Evolutionary conservation across 1,140 invertebrate genomes (phyloP).

Genomic region (Drosophila malerkotliana): DNA sequence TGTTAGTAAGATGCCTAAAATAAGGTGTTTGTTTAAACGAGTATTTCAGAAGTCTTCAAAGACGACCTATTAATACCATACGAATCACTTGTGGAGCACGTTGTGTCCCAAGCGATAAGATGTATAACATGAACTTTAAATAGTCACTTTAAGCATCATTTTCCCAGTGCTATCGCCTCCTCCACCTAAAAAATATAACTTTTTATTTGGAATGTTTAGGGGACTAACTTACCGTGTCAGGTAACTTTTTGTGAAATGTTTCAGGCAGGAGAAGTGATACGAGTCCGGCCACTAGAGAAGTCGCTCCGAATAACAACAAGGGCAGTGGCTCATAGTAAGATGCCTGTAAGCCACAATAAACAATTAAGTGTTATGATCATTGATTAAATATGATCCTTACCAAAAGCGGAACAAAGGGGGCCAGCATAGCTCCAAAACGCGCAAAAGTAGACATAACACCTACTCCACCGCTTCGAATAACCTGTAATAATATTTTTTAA

Average conservation of each 20-base stretch:
- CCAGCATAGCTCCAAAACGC: slow-evolving; percentile 86
- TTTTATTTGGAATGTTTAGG: background rate
- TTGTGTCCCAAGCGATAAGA: background rate
- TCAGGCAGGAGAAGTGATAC: slow-evolving; percentile 86
- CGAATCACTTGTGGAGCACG: too few species aligned
- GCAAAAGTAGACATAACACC: slow-evolving; percentile 87
- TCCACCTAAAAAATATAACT: slow-evolving; percentile 37
- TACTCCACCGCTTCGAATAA: slow-evolving; percentile 85
- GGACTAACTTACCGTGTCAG: slow-evolving; percentile 84
- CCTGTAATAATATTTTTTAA: slow-evolving; percentile 39
- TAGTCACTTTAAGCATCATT: slow-evolving; percentile 2
- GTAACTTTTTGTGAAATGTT: slow-evolving; percentile 86
- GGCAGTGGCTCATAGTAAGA: slow-evolving; percentile 85
- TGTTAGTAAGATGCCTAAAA: background rate
- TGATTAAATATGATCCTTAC: slow-evolving; percentile 66
- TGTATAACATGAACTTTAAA: background rate
- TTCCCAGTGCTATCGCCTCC: slow-evolving; percentile 63
- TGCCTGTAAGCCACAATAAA: slow-evolving; percentile 68
- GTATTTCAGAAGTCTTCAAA: background rate
- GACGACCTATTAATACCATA: background rate
- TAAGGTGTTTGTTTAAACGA: background rate
- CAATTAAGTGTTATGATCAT: background rate
- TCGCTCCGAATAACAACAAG: slow-evolving; percentile 85
- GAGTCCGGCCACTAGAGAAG: slow-evolving; percentile 85
- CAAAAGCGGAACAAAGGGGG: slow-evolving; percentile 87